Percentiles rank a stretch among this genome's conserved stretches.
Evolutionary conservation across 1,140 invertebrate species (phyloP).

Genomic region (Chionoecetes opilio): DNA sequence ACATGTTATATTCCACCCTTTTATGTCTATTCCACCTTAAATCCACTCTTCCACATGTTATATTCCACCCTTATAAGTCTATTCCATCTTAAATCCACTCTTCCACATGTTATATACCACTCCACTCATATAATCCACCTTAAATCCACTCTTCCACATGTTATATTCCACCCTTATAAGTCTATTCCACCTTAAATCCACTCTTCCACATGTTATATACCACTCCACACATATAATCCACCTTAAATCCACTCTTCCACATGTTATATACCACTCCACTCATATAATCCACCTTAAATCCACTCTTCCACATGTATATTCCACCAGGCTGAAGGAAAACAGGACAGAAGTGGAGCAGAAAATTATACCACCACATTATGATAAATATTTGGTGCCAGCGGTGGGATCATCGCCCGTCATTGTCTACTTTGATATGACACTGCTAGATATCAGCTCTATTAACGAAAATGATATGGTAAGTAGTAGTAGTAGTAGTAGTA

Average conservation of each 20-base stretch:
- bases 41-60: no score
- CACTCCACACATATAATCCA: background rate
- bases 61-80: no score
- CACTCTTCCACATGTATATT: background rate
- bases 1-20: no score
- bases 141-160: background rate
- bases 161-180: no score
- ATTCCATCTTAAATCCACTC: no score
- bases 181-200: no score
- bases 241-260: no score
- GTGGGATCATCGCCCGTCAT: constrained; percentile 70
- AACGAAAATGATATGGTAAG: constrained; percentile 81
- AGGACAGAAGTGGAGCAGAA: constrained; percentile 59
- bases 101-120: background rate
- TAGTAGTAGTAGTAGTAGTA: background rate
- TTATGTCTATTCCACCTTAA: no score
- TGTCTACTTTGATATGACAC: constrained; percentile 81
- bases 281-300: background rate
- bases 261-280: background rate
- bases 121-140: background rate
- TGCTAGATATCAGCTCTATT: constrained; percentile 79
- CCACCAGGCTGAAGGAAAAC: background rate
- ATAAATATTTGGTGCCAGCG: constrained; percentile 78
- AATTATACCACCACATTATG: constrained; percentile 71
- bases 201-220: no score